Percentiles rank a stretch among this genome's conserved stretches.
phyloP scores from a whole-genome alignment of 2,113 vertebrate genomes.

The Eptesicus fuscus region DNA sequence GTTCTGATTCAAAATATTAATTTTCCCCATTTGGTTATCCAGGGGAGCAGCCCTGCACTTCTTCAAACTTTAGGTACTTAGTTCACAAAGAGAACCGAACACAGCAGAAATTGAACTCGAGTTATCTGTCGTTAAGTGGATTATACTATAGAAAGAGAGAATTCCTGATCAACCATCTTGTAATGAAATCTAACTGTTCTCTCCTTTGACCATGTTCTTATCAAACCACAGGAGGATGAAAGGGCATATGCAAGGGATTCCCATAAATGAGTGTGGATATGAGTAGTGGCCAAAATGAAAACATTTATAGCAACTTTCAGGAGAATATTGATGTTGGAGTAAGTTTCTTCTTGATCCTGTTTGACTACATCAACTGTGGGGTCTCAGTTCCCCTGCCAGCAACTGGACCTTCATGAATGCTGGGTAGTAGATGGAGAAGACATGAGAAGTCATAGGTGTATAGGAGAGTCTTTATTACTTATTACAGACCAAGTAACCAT shows the following conservation, averaged over 20 bases:
- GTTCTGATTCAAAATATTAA: not conserved
- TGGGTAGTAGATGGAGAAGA: too few species aligned
- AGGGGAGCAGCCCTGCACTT: not conserved
- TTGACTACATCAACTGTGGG: too few species aligned
- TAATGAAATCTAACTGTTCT: not conserved
- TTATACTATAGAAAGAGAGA: not conserved
- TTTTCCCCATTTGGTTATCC: not conserved
- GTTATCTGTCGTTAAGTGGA: not conserved
- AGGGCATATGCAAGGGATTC: not conserved
- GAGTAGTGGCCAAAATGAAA: not conserved
- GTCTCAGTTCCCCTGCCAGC: too few species aligned
- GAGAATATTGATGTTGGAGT: not conserved
- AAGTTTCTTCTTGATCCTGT: too few species aligned
- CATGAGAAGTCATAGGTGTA: too few species aligned
- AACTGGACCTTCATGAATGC: too few species aligned
- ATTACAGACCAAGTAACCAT: too few species aligned
- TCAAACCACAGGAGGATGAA: not conserved
- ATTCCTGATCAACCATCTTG: not conserved
- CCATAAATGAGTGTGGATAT: not conserved
- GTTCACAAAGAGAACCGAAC: not conserved
- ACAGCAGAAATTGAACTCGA: not conserved
- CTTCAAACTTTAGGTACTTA: not conserved
- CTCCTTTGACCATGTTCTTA: not conserved
- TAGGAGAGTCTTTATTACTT: too few species aligned
- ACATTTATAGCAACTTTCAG: not conserved